Evolutionary conservation across 2,797 vertebrate species (phyloP), one percentile per base, ranked within the genome.

Genomic region (Zenarchopterus dispar): DNA sequence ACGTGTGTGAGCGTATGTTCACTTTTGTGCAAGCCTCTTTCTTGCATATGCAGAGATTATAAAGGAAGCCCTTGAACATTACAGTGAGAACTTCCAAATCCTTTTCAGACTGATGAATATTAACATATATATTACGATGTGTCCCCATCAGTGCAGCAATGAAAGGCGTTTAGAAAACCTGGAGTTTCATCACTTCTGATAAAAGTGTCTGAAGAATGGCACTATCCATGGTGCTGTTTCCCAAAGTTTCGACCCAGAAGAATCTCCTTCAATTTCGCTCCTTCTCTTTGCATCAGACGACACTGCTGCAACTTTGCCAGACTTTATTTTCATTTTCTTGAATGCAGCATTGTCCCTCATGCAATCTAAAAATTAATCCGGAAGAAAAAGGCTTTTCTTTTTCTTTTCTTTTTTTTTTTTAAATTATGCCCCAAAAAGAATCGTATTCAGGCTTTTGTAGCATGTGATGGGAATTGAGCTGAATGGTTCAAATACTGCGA

Each of bases 241-340:
- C 24, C 28, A 42, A 22, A 7, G 26, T 67, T 73, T 74, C 36
- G 73, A 23, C 57, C 61, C 50, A 8, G 47, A 62, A 69, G 46
- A 68, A 22, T 72, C 47, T 47, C n/a, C 59, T 77, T 70, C 57
- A 64, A 80, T 78, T 74, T 62, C 39, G 62, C 52, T 71, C 21
- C 8, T 47, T 67, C 42, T 0, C 53, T 23, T 74, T 47, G 21
- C 16, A 47, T 19, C 41, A 26, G 62, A 76, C 45, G 57, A 59
- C 48, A 43, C 36, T 62, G 15, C 43, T 36, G 48, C 57, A 42
- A 42, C 45, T 52, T 16, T 18, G 8, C 69, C 67, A 53, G 21
- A 70, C 54, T 56, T 1, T 49, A 26, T n/a, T 47, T 51, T 46
- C 5, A 0, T 58, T 69, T 52, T 43, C 33, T 51, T 67, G 43